These are phyloP conservation scores for Macaria liturata DNA, from an alignment of 2,888 invertebrate species.

Conservation along the genomic window DNA sequence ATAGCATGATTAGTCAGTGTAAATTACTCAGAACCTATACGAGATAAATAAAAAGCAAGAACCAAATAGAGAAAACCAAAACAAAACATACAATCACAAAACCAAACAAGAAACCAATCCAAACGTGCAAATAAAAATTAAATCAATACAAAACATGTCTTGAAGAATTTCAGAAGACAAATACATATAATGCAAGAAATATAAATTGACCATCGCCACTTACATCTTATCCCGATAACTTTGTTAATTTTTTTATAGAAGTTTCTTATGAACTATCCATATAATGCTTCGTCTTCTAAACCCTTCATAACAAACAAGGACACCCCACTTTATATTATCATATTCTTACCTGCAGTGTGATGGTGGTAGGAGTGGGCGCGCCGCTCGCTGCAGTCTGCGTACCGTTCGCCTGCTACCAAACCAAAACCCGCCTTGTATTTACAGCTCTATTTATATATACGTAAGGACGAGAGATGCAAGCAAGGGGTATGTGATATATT, in stretches of 20 bases:
- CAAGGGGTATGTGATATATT: too few relatives aligned
- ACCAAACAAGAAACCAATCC: constrained; percentile 4
- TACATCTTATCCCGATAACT: too few relatives aligned
- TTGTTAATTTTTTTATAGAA: too few relatives aligned
- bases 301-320: neutral
- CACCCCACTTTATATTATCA: constrained; percentile 21
- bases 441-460: constrained; percentile 21
- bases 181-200: too few relatives aligned
- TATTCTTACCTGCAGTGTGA: constrained; percentile 72
- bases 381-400: constrained; percentile 53
- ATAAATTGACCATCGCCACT: too few relatives aligned
- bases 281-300: too few relatives aligned
- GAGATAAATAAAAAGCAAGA: neutral
- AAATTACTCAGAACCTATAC: too few relatives aligned
- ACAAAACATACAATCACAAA: constrained; percentile 5
- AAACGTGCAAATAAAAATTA: constrained; percentile 1
- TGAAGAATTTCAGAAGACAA: too few relatives aligned
- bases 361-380: constrained; percentile 62
- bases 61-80: neutral
- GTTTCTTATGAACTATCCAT: too few relatives aligned
- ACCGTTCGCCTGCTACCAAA: constrained; percentile 66
- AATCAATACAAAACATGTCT: too few relatives aligned
- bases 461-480: too few relatives aligned
- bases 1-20: too few relatives aligned
- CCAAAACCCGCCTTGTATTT: constrained; percentile 42